Evolutionary conservation across 2,113 vertebrate species (phyloP).

Genomic region (Oophaga pumilio): DNA sequence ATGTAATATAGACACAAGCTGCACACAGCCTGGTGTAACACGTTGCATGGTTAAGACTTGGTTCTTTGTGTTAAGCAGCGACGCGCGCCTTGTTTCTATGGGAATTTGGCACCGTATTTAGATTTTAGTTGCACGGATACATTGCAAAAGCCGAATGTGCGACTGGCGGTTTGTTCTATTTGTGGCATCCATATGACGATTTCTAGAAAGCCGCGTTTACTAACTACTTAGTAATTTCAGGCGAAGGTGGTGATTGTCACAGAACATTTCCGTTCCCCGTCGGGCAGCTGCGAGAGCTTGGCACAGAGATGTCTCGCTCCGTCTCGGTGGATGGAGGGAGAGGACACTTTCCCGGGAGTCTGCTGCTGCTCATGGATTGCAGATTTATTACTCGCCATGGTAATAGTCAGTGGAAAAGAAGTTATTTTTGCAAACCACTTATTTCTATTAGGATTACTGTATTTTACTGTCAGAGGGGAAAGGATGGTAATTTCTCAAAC

Average conservation of each 20-base stretch:
- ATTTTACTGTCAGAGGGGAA: conserved; percentile 28
- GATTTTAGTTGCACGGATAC: conserved; percentile 18
- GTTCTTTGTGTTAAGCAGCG: conserved; percentile 8
- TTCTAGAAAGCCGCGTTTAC: conserved; percentile 25
- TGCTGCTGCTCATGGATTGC: background rate
- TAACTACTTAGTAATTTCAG: conserved; percentile 45
- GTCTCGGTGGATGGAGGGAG: background rate
- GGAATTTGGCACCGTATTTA: background rate
- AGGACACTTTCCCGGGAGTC: background rate
- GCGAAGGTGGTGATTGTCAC: conserved; percentile 48
- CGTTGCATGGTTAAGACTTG: background rate
- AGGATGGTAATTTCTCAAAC: conserved; percentile 14
- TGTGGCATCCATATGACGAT: conserved; percentile 28
- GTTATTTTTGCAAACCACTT: conserved; percentile 29
- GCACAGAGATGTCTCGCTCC: background rate
- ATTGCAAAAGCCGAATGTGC: conserved; percentile 14
- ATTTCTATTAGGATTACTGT: conserved; percentile 32
- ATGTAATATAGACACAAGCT: no score
- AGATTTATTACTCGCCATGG: background rate
- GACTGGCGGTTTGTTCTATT: conserved; percentile 37
- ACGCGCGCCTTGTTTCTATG: conserved; percentile 25
- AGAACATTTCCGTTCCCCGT: conserved; percentile 1
- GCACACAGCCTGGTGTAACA: background rate
- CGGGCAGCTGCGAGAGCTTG: conserved; percentile 39
- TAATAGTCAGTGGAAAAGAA: background rate